Percentiles rank a stretch among this genome's conserved stretches.
phyloP scores from a whole-genome alignment of 2,888 invertebrate species.

The Hypomecis punctinalis region DNA sequence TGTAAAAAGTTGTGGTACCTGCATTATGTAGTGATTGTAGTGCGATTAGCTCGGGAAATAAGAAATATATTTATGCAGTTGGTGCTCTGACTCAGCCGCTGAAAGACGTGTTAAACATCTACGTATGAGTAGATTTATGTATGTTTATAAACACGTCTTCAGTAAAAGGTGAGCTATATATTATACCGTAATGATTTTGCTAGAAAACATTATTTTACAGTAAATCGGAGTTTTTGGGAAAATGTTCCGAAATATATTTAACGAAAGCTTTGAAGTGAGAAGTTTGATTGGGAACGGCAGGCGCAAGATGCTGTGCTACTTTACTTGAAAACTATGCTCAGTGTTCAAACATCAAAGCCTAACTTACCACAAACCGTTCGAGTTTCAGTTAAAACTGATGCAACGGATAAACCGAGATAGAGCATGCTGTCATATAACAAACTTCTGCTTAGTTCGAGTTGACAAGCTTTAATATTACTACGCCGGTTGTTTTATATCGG shows the following conservation, averaged over 20 bases:
- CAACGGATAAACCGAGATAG: constrained; percentile 19
- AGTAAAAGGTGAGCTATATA: constrained; percentile 3
- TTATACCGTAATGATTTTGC: background rate
- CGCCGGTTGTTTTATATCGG: background rate
- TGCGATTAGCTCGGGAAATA: constrained; percentile 25
- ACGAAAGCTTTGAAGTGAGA: too few species aligned
- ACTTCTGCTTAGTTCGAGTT: constrained; percentile 14
- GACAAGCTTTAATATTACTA: background rate
- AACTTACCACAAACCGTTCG: constrained; percentile 20
- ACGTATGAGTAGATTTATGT: constrained; percentile 13
- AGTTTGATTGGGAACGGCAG: background rate
- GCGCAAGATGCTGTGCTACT: constrained; percentile 3
- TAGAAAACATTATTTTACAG: too few species aligned
- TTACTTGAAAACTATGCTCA: constrained; percentile 20
- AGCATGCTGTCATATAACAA: constrained; percentile 14
- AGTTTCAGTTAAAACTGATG: constrained; percentile 13
- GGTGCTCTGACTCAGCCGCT: constrained; percentile 1
- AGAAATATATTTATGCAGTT: background rate
- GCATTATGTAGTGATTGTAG: constrained; percentile 16
- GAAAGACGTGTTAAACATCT: constrained; percentile 4
- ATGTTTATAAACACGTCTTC: constrained; percentile 15
- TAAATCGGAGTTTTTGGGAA: too few species aligned
- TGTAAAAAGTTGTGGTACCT: constrained; percentile 49
- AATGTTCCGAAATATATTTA: too few species aligned
- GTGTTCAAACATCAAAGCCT: constrained; percentile 12